Percentiles rank a stretch among this genome's conserved stretches.
Evolutionary conservation across 2,113 vertebrate genomes (phyloP).

Genomic region (Chionodraco myersi): DNA sequence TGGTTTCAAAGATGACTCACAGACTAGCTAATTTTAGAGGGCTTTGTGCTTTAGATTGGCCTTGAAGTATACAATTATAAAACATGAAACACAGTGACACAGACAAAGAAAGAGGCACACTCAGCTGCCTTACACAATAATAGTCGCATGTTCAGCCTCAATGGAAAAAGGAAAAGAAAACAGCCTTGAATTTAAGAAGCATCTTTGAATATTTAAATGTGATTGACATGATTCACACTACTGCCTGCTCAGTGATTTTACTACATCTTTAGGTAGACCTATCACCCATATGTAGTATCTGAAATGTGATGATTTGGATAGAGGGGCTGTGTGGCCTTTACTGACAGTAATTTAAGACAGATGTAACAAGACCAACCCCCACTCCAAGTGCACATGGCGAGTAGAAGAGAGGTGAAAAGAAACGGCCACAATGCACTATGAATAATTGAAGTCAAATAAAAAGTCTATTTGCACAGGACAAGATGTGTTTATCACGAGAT

Average conservation of each 20-base stretch:
- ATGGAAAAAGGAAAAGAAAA: slow-evolving; percentile 35
- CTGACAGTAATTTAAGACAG: slow-evolving; percentile 43
- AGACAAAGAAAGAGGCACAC: slow-evolving; percentile 42
- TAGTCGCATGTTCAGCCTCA: slow-evolving; percentile 21
- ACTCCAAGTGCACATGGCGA: slow-evolving; percentile 3
- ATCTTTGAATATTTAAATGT: slow-evolving; percentile 38
- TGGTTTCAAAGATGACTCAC: slow-evolving; percentile 82
- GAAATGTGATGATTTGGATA: slow-evolving; percentile 13
- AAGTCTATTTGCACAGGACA: neutral
- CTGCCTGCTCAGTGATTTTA: slow-evolving; percentile 13
- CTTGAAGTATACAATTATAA: slow-evolving; percentile 77
- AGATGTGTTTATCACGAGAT: neutral
- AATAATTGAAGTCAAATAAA: neutral
- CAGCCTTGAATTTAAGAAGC: slow-evolving; percentile 15
- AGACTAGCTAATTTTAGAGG: slow-evolving; percentile 78
- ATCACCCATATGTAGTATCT: slow-evolving; percentile 21
- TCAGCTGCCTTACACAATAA: slow-evolving; percentile 23
- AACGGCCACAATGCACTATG: slow-evolving; percentile 22
- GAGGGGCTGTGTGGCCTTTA: slow-evolving; percentile 3
- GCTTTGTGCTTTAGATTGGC: slow-evolving; percentile 70
- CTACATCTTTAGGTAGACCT: slow-evolving; percentile 11
- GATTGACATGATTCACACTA: slow-evolving; percentile 28
- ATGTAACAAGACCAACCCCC: slow-evolving; percentile 10
- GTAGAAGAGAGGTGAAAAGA: slow-evolving; percentile 12
- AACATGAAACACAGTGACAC: slow-evolving; percentile 69